Evolutionary conservation across 2,888 invertebrate genomes (phyloP), one percentile per base, ranked within the genome.

Genomic region (Hesperia comma): DNA sequence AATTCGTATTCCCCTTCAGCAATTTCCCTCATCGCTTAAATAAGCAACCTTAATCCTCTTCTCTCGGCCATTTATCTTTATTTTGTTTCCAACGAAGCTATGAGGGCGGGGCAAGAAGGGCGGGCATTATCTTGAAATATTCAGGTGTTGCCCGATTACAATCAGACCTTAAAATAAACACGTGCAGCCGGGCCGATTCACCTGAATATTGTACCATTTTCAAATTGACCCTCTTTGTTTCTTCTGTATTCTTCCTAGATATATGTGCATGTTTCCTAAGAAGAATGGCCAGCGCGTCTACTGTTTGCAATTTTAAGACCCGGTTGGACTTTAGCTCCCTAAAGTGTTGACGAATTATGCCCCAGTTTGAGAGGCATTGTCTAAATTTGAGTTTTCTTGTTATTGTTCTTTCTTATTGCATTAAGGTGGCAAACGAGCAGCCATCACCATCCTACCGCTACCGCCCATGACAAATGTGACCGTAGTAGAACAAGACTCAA

Each of bases 101-200:
- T 51, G 43, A 32, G 51, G 26, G 10, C 12, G 63, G 19, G 33
- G 55, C 21, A 21, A 54, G 46, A 37, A 46, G 57, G 63, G 57
- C 57, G 57, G 62, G 14, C 19, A 21, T 62, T 58, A 54, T 68
- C 57, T 58, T 68, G 61, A 68, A 68, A 62, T 68, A 68, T 68
- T 62, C 57, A 68, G 33, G 15, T 46, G 62, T 57, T 62, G 51
- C 53, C 17, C 62, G 67, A 68, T 68, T 68, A 68, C 41, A 54
- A 68, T 61, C 61, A 62, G 67, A 62, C 62, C 54, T 37, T 40
- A 56, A 19, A 21, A 49, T 19, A 19, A 49, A 49, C 14, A 21
- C 21, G 41, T 6, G 15, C 61, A 3, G n/a, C 41, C 21, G 15
- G 41, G 0, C 8, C 17, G 33, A 54, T 62, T 55, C 41, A 43